Base-by-base conservation (phyloP, 2,888 invertebrate species). In the Argyra leucocephala region DNA sequence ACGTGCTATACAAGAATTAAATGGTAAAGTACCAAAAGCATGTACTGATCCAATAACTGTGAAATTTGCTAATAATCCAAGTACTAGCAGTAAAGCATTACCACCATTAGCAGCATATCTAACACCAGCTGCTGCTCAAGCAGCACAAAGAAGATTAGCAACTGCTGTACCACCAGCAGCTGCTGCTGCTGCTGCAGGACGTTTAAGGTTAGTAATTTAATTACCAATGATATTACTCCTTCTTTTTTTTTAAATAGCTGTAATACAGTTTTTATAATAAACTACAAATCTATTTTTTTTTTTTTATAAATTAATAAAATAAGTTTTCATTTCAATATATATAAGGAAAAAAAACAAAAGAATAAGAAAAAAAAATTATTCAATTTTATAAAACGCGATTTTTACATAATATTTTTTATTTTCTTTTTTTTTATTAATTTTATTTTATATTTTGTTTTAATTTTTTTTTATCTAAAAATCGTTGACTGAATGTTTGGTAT, bases 11-110 rank as follows among this genome's bases (percentile, higher is more conserved):
- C 89, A 91, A 79, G 91, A 93, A 80, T 81, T 95, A 75, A 93
- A 95, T 81, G 93, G 93, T 69, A 90, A 90, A 73, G 88, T 91
- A 76, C 94, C 94, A 36, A 90, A 92, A 76, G 91, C 91, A 69
- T 90, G 90, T 65, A 85, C 89, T 70, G 94, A 94, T 80, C 92
- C 93, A 67, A 91, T 94, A 76, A 93, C 93, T 70, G 94, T 94
- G 74, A 95, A 95, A 82, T 95, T 94, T 81, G 94, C 94, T 72
- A 94, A 95, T 82, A 93, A 93, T 79, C 94, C 94, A 69, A 89
- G 89, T 84, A 90, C 88, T 83, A 90, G 89, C 82, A 91, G 91
- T 81, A 90, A 90, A 82, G 88, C 89, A 74, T 83, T 90, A 80
- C 88, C 90, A 73, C 90, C 90, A 70, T 85, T 92, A 75, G 90